phyloP scores from a whole-genome alignment of 2,888 invertebrate species.

The Tetramorium bicarinatum region DNA sequence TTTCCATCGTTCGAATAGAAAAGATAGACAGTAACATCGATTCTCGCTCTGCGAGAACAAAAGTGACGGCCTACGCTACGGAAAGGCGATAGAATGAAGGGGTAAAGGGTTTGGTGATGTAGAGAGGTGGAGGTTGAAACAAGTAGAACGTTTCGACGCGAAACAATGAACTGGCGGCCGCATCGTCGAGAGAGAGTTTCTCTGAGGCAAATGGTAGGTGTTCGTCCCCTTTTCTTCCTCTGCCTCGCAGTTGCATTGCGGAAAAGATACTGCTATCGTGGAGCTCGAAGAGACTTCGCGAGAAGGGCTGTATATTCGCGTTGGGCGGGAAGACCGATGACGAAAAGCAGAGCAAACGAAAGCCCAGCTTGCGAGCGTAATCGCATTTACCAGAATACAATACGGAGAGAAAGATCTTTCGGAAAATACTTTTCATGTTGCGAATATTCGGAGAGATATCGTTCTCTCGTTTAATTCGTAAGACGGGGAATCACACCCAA shows the following conservation, averaged over 20 bases:
- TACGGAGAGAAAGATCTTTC: background rate
- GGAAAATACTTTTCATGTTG: constrained; percentile 9
- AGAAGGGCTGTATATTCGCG: constrained; percentile 6
- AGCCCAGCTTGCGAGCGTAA: constrained; percentile 4
- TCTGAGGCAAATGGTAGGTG: constrained; percentile 54
- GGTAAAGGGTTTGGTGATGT: constrained; percentile 16
- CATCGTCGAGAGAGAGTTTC: constrained; percentile 47
- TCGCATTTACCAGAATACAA: constrained; percentile 8
- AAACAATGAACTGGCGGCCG: constrained; percentile 66
- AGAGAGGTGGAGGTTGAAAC: constrained; percentile 28
- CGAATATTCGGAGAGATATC: background rate
- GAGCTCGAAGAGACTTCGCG: constrained; percentile 34
- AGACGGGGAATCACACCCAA: background rate
- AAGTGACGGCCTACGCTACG: constrained; percentile 28
- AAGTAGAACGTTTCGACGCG: constrained; percentile 53
- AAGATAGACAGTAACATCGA: constrained; percentile 32
- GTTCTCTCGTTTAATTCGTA: background rate
- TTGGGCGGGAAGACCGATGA: background rate
- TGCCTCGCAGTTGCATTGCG: background rate
- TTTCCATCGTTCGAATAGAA: constrained; percentile 1
- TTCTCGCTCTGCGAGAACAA: constrained; percentile 24
- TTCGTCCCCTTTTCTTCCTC: constrained; percentile 30
- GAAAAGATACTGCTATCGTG: constrained; percentile 27
- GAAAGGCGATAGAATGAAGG: constrained; percentile 29
- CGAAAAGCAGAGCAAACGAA: constrained; percentile 15